These are phyloP conservation scores for Sorex fumeus DNA, from an alignment of 2,113 vertebrate species.

Conservation along the genomic window DNA sequence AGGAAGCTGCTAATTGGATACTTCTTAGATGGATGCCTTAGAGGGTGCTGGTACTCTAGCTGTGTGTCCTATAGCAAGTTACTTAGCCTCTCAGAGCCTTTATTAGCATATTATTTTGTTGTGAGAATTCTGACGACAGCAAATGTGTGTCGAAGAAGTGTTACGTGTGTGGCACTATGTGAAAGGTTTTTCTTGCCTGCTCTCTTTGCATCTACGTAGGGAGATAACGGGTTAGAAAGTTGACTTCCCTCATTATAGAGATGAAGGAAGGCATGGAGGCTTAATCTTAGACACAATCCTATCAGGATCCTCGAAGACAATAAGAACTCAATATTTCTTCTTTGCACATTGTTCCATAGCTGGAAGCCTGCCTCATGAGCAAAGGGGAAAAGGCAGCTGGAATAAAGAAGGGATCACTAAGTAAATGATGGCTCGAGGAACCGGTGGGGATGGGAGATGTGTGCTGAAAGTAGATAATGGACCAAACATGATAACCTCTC, in stretches of 20 bases:
- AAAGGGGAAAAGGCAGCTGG: no score
- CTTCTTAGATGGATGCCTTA: no score
- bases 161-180: neutral
- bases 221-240: neutral
- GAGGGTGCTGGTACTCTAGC: neutral
- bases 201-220: neutral
- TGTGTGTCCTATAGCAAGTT: slow-evolving; percentile 47
- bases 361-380: no score
- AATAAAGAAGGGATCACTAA: no score
- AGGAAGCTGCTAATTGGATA: neutral
- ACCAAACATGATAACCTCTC: no score
- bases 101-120: slow-evolving; percentile 9
- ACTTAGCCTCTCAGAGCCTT: slow-evolving; percentile 25
- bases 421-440: no score
- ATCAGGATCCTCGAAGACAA: slow-evolving; percentile 38
- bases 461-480: no score
- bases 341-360: no score
- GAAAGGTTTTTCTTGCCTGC: neutral
- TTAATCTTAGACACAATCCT: neutral
- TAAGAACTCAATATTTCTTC: slow-evolving; percentile 16
- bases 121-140: neutral
- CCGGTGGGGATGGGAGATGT: no score
- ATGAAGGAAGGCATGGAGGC: neutral
- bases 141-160: neutral
- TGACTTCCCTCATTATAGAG: neutral